Conservation (phyloP, 1,140 invertebrate genomes). For the Asobara japonica region DNA sequence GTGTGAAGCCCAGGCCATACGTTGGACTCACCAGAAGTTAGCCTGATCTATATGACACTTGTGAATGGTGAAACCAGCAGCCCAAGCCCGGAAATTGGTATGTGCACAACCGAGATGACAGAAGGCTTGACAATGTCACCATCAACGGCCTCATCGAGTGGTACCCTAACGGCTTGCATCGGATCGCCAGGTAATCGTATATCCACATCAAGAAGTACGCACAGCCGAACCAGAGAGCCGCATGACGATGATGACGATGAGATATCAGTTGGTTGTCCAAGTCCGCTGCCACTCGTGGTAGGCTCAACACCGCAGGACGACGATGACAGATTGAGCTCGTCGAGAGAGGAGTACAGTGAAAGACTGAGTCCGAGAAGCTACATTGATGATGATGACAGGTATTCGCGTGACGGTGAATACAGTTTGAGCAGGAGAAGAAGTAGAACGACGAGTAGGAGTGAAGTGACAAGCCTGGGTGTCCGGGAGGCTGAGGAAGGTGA, state of each 20-base stretch:
- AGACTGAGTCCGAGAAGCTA: slow-evolving; percentile 54
- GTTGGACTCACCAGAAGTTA: too few species aligned
- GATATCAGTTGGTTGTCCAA: slow-evolving; percentile 79
- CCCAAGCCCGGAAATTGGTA: slow-evolving; percentile 37
- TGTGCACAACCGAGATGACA: slow-evolving; percentile 66
- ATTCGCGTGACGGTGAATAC: slow-evolving; percentile 47
- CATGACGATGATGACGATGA: slow-evolving; percentile 69
- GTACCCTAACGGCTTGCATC: slow-evolving; percentile 51
- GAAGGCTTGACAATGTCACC: slow-evolving; percentile 62
- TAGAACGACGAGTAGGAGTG: slow-evolving; percentile 32
- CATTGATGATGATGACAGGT: slow-evolving; percentile 51
- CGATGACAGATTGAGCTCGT: slow-evolving; percentile 51
- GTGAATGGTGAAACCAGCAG: slow-evolving; percentile 37
- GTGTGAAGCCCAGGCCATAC: too few species aligned
- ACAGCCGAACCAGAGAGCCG: slow-evolving; percentile 24
- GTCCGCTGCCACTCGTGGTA: slow-evolving; percentile 68
- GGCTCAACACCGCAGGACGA: slow-evolving; percentile 44
- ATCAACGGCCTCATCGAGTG: slow-evolving; percentile 60
- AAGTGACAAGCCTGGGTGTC: slow-evolving; percentile 50
- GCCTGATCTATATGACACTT: slow-evolving; percentile 33
- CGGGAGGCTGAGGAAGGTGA: slow-evolving; percentile 45
- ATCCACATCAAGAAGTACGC: slow-evolving; percentile 30
- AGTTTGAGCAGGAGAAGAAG: slow-evolving; percentile 38
- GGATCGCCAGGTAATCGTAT: slow-evolving; percentile 39
- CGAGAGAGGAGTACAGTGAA: slow-evolving; percentile 54